These are phyloP conservation scores for Rhinopithecus roxellana DNA, from an alignment of 2,113 vertebrate species.

Conservation along the genomic window DNA sequence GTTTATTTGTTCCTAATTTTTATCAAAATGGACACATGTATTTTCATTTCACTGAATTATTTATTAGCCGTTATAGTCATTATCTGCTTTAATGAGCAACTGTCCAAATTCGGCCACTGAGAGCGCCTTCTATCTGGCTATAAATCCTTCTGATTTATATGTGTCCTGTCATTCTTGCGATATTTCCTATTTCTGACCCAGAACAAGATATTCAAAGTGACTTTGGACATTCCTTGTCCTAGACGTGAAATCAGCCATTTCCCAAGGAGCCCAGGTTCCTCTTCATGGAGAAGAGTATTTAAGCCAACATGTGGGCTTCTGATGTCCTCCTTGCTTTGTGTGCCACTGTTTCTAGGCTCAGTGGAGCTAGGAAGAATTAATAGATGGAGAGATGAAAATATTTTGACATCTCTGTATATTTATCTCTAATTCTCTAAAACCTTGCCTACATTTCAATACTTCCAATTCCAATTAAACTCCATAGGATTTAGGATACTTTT, in stretches of 20 bases:
- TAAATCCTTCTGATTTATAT: not conserved
- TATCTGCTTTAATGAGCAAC: not conserved
- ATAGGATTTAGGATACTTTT: not conserved
- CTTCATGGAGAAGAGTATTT: not conserved
- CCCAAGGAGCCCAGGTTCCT: not conserved
- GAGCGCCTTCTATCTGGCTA: not conserved
- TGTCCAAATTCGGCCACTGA: not conserved
- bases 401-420: not conserved
- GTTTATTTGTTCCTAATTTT: not conserved
- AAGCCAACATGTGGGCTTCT: not conserved
- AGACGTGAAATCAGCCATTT: not conserved
- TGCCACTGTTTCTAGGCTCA: not conserved
- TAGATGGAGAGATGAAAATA: not conserved
- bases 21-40: not conserved
- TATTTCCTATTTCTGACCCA: not conserved
- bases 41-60: not conserved
- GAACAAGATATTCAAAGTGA: not conserved
- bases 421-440: not conserved
- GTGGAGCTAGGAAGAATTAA: not conserved
- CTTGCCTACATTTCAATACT: not conserved
- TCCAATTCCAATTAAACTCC: not conserved
- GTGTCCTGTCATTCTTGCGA: not conserved
- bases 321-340: not conserved
- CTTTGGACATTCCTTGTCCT: not conserved
- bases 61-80: not conserved